These are phyloP conservation scores for Venturia canescens DNA, from an alignment of 1,140 invertebrate genomes.

Conservation along the genomic window DNA sequence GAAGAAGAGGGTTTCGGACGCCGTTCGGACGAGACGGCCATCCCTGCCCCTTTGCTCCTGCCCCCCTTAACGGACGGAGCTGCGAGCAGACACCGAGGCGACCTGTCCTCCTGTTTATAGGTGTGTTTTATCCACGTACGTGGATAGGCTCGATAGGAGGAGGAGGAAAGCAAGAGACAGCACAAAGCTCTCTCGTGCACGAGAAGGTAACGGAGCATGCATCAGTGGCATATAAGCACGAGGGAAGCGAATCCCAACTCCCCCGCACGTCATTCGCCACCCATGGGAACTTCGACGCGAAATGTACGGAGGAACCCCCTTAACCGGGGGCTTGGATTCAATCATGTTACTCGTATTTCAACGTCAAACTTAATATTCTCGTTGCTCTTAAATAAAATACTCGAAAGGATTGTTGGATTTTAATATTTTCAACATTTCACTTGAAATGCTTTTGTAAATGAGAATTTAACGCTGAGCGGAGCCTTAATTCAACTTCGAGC, in stretches of 20 bases:
- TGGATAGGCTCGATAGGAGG: neutral
- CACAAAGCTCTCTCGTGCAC: slow-evolving; percentile 22
- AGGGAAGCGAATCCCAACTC: slow-evolving; percentile 1
- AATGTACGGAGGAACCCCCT: neutral
- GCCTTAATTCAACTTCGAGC: too few species aligned
- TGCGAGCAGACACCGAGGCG: slow-evolving; percentile 30
- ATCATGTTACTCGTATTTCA: too few species aligned
- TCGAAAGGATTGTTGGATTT: too few species aligned
- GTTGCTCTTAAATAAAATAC: too few species aligned
- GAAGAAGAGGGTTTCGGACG: slow-evolving; percentile 35
- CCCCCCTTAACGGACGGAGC: neutral
- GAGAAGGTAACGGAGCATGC: slow-evolving; percentile 10
- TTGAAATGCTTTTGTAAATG: too few species aligned
- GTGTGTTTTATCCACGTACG: neutral
- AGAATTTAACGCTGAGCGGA: too few species aligned
- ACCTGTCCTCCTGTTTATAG: slow-evolving; percentile 29
- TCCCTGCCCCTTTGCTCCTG: neutral
- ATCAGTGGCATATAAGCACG: neutral
- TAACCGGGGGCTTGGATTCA: too few species aligned
- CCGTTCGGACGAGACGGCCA: slow-evolving; percentile 25
- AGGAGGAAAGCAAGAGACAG: neutral
- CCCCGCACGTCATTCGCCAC: neutral
- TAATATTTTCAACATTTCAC: too few species aligned
- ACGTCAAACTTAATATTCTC: too few species aligned
- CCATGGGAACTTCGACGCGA: neutral